Evolutionary conservation across 2,797 vertebrate genomes (phyloP).

Genomic region (Dromococcyx pavoninus): DNA sequence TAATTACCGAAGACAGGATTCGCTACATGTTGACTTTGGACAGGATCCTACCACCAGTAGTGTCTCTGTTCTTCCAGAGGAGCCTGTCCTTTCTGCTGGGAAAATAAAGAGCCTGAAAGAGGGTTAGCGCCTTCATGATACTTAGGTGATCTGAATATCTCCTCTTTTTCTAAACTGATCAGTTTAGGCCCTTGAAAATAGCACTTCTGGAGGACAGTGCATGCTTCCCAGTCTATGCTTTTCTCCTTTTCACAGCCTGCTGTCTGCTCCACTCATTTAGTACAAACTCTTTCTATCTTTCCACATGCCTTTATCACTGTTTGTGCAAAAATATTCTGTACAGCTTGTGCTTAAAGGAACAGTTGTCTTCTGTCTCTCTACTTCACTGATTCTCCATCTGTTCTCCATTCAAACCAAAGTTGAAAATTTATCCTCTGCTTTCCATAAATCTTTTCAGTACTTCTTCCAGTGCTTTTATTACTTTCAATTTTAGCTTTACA

Average conservation of each 20-base stretch:
- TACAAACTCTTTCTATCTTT: background rate
- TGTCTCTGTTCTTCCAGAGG: background rate
- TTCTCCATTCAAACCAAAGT: slow-evolving; percentile 50
- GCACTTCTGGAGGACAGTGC: background rate
- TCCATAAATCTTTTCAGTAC: slow-evolving; percentile 28
- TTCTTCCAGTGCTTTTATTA: slow-evolving; percentile 15
- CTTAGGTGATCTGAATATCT: background rate
- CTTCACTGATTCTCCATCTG: slow-evolving; percentile 50
- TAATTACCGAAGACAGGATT: background rate
- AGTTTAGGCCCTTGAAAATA: background rate
- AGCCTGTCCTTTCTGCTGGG: background rate
- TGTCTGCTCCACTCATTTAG: background rate
- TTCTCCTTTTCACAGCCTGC: slow-evolving; percentile 12
- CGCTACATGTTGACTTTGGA: background rate
- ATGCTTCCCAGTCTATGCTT: background rate
- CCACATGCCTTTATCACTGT: slow-evolving; percentile 8
- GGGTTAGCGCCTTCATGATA: background rate
- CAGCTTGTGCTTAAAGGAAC: slow-evolving; percentile 60
- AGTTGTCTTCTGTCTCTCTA: background rate
- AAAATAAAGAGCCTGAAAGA: background rate
- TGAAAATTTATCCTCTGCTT: slow-evolving; percentile 41
- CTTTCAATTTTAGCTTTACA: slow-evolving; percentile 23
- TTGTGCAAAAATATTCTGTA: slow-evolving; percentile 34
- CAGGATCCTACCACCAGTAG: background rate
- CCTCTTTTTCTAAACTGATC: background rate